phyloP scores from a whole-genome alignment of 2,888 invertebrate genomes.

The Cosmia pyralina region DNA sequence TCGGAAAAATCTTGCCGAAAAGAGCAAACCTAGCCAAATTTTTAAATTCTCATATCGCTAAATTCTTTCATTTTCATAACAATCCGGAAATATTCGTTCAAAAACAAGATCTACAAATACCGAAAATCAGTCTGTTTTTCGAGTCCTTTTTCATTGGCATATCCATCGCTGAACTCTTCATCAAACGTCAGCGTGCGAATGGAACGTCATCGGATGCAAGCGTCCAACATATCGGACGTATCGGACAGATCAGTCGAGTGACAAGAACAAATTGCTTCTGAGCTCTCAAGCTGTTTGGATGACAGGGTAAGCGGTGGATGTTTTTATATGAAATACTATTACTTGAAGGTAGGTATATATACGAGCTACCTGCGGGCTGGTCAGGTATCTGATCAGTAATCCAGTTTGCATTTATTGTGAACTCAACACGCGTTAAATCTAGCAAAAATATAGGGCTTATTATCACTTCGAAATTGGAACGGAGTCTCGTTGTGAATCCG shows the following conservation, averaged over 20 bases:
- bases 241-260: slow-evolving; percentile 44
- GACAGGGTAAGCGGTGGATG: slow-evolving; percentile 28
- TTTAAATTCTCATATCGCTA: no score
- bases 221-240: slow-evolving; percentile 26
- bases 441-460: not conserved
- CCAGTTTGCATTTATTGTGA: not conserved
- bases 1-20: no score
- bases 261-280: slow-evolving; percentile 58
- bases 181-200: slow-evolving; percentile 51
- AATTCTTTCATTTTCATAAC: no score
- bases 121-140: slow-evolving; percentile 11
- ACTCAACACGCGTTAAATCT: not conserved
- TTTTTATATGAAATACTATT: slow-evolving; percentile 16
- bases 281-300: slow-evolving; percentile 44
- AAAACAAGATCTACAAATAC: not conserved
- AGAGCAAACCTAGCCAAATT: no score
- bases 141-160: slow-evolving; percentile 31
- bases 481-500: not conserved
- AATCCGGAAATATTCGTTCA: not conserved
- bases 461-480: not conserved
- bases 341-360: not conserved
- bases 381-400: not conserved
- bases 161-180: slow-evolving; percentile 44
- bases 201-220: slow-evolving; percentile 56
- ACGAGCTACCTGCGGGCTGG: no score